Base-by-base conservation (phyloP, 2,888 invertebrate species). In the Cantharis lateralis region DNA sequence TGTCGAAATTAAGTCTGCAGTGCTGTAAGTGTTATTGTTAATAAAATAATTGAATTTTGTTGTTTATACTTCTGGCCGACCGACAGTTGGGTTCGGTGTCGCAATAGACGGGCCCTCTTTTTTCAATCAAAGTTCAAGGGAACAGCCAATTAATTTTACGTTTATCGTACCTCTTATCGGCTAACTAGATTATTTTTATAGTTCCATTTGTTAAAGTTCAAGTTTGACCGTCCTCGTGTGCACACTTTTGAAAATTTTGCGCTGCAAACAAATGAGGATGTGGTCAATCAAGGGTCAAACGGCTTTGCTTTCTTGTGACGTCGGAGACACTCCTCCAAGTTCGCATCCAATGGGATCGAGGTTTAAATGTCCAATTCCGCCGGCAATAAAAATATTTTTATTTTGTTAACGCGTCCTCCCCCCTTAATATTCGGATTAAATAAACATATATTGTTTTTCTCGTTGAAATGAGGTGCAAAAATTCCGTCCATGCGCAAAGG, bases 271-370 rank as follows among this genome's bases (percentile, higher is more conserved):
- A n/a, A 48, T 48, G 3, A n/a, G 48, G 48, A 48, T 48, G 48
- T 48, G 48, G 48, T 7, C 13, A 48, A 48, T 48, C 10, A 48
- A n/a, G 48, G 48, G 48, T 48, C 48, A 48, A 48, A n/a, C 48
- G 48, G 48, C n/a, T 48, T 48, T 48, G n/a, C 48, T 48, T 48
- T 48, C n/a, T n/a, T 1, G 7, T 2, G 9, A n/a, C 69, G 75
- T 75, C 73, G 71, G 5, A 86, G 87, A 83, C 86, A 79, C 87
- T 86, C 77, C 86, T 82, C 61, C 71, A 28, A 0, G n/a, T 9
- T 7, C n/a, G n/a, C 48, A 48, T 1, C 48, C 48, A 48, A 48
- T 32, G 13, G n/a, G 5, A 32, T 13, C 13, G 13, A 0, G 5
- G 4, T 32, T 32, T 32, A 32, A 13, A 32, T 13, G n/a, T 48